These are phyloP conservation scores for Chamaea fasciata DNA, from an alignment of 2,113 vertebrate genomes.

Conservation along the genomic window DNA sequence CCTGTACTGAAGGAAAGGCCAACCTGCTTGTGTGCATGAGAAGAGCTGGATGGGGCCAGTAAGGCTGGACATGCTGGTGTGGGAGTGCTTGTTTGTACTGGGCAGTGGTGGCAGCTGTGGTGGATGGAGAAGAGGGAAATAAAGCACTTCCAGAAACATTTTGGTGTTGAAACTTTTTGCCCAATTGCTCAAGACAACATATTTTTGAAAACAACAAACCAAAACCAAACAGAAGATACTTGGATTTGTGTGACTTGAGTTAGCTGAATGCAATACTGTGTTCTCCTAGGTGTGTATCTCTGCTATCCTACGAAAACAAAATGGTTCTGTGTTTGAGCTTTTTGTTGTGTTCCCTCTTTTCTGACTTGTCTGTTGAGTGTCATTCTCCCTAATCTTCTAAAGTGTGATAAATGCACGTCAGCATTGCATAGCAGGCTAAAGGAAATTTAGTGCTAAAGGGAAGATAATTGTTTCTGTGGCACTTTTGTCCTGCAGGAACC, in stretches of 20 bases:
- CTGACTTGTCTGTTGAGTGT: not conserved
- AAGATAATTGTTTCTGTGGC: not conserved
- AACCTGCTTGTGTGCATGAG: fast-evolving
- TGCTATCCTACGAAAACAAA: not conserved
- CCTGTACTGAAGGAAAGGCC: not conserved
- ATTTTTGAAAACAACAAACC: not conserved
- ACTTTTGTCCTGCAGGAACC: not conserved
- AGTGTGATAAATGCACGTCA: not conserved
- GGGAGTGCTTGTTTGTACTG: not conserved
- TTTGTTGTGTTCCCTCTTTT: not conserved
- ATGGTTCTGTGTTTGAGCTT: not conserved
- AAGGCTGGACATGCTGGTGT: not conserved
- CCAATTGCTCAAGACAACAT: not conserved
- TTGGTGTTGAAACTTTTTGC: not conserved
- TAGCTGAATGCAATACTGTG: not conserved
- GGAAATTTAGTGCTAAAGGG: not conserved
- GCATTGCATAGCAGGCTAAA: not conserved
- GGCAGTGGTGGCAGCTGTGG: fast-evolving
- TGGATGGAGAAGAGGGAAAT: not conserved
- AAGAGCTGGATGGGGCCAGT: not conserved
- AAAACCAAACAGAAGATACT: not conserved
- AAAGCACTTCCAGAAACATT: not conserved
- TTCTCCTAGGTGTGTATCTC: not conserved
- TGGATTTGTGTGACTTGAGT: not conserved
- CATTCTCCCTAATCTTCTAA: not conserved